A percentile compares a stretch with the other conserved stretches of the same genome.
Conservation (phyloP, 2,113 vertebrate species). For the Gallinago jamesoni region DNA sequence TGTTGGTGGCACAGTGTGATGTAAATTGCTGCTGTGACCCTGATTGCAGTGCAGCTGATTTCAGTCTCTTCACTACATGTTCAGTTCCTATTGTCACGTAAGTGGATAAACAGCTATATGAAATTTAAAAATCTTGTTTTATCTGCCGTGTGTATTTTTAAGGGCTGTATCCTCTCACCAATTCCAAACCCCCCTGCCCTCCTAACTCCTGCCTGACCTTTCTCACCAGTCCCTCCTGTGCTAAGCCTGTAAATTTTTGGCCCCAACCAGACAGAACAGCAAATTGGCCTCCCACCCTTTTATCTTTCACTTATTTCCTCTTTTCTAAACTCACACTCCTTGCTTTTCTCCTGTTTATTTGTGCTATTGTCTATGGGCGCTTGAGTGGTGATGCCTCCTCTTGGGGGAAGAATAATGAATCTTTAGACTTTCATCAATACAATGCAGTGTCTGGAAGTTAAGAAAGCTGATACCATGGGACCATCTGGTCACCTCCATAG, state of each 20-base stretch:
- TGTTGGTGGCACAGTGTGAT: slow-evolving; percentile 78
- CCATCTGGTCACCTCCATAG: neutral
- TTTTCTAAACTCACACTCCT: neutral
- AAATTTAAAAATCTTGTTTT: neutral
- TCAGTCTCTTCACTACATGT: slow-evolving; percentile 80
- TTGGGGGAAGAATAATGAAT: neutral
- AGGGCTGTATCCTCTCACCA: neutral
- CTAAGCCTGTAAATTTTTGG: neutral
- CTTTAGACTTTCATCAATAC: neutral
- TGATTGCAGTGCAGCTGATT: slow-evolving; percentile 74
- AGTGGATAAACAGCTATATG: neutral
- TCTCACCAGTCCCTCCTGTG: neutral
- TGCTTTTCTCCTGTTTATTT: neutral
- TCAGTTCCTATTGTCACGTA: slow-evolving; percentile 78
- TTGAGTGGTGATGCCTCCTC: neutral
- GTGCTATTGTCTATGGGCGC: neutral
- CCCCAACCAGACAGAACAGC: neutral
- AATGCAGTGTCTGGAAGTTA: neutral
- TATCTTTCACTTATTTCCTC: neutral
- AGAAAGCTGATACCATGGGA: neutral
- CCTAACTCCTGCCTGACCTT: neutral
- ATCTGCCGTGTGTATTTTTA: neutral
- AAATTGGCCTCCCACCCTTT: neutral
- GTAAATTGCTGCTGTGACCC: slow-evolving; percentile 86
- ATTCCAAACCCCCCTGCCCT: neutral